A percentile compares a stretch with the other conserved stretches of the same genome.
These are phyloP conservation scores for Imbricaverruca yamaguchii DNA, from an alignment of 2,888 invertebrate genomes.

Conservation along the genomic window DNA sequence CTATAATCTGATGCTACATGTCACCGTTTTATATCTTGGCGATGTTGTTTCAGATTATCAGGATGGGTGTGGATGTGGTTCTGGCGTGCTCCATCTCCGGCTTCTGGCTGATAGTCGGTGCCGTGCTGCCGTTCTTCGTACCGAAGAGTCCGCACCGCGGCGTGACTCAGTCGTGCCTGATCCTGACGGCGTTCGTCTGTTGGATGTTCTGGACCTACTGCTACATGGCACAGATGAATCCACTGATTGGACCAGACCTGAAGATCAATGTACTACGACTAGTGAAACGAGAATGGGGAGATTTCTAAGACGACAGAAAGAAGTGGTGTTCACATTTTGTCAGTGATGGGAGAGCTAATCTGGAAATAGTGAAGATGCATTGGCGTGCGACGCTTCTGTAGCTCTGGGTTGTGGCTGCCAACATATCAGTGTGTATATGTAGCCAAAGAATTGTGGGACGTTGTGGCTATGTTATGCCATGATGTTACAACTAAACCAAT, in stretches of 20 bases:
- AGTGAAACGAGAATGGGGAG: conserved; percentile 68
- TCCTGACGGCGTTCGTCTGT: conserved; percentile 28
- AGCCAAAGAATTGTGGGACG: no score
- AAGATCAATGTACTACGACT: conserved; percentile 60
- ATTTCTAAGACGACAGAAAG: not conserved
- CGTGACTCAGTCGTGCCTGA: conserved; percentile 30
- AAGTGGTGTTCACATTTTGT: no score
- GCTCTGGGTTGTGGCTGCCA: no score
- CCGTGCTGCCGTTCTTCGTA: conserved; percentile 74
- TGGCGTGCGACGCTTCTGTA: no score
- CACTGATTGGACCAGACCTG: conserved; percentile 74
- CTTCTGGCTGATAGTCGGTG: conserved; percentile 52
- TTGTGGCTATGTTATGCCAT: no score
- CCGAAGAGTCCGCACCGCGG: conserved; percentile 87
- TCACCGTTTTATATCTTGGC: no score
- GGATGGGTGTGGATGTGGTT: not conserved
- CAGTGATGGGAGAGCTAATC: no score
- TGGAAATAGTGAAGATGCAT: no score
- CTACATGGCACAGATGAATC: conserved; percentile 90
- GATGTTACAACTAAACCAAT: no score
- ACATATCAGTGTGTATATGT: no score
- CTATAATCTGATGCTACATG: no score
- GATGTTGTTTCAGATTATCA: not conserved
- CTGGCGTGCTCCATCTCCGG: not conserved
- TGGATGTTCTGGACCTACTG: conserved; percentile 65